A percentile compares a stretch with the other conserved stretches of the same genome.
Evolutionary conservation across 2,113 vertebrate species (phyloP).

Genomic region (Chitala chitala): DNA sequence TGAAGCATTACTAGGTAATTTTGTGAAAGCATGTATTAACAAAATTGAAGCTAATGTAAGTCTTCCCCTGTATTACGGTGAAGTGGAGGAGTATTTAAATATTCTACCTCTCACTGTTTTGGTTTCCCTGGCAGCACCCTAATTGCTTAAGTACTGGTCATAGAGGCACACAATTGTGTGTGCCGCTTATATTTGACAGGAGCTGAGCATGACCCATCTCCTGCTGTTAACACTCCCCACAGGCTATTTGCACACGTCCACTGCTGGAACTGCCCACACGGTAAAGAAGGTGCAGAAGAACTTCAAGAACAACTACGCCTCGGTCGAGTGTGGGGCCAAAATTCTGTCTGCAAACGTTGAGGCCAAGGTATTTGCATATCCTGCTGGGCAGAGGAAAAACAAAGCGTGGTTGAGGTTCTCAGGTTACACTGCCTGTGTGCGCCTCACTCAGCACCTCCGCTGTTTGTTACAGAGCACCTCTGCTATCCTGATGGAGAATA

Average conservation of each 20-base stretch:
- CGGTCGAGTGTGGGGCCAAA: constrained; percentile 97
- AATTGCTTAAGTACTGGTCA: no score
- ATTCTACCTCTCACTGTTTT: no score
- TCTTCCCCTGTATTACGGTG: no score
- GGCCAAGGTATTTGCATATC: constrained; percentile 80
- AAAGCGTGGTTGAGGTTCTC: neutral
- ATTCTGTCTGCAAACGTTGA: constrained; percentile 93
- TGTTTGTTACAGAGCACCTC: constrained; percentile 77
- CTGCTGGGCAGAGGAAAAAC: neutral
- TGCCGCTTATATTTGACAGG: no score
- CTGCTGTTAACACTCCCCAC: neutral
- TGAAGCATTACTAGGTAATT: no score
- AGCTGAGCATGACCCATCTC: no score
- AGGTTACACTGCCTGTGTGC: neutral
- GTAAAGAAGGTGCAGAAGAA: constrained; percentile 95
- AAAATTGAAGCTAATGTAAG: no score
- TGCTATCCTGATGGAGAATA: constrained; percentile 95
- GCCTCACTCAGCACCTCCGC: neutral
- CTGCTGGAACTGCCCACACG: constrained; percentile 73
- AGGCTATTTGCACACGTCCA: constrained; percentile 87
- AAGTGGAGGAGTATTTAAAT: no score
- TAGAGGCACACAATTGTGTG: no score
- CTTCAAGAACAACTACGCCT: constrained; percentile 95
- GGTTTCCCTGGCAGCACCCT: no score
- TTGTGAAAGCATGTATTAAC: no score